Base-by-base conservation (phyloP, 2,113 vertebrate genomes). In the Actinemys pallida region DNA sequence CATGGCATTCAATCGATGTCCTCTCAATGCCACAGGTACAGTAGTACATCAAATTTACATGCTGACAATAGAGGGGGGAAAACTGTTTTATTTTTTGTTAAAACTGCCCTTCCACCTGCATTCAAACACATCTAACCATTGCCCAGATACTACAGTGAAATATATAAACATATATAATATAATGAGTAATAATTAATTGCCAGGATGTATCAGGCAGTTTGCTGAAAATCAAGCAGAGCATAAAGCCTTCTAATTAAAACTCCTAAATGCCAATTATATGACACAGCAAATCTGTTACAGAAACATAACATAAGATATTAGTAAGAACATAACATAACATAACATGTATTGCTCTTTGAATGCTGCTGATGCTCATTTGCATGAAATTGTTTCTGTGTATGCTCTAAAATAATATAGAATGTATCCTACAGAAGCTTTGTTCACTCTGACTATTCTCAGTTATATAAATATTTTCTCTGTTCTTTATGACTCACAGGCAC, bases 11-110 rank as follows among this genome's bases (percentile, higher is more conserved):
- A 99, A 99, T 95, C 98, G 99, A 95, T 99, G 99, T 94, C 99
- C 99, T 29, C 98, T 99, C 81, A 99, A 99, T 95, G 99, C 99
- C 96, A 99, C 99, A 98, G 99, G 99, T 99, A 98, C n/a, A 91
- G 96, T 90, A 84, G 31, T 76, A n/a, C 6, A 94, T 76, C 39
- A 20, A 62, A 83, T 84, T 59, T 24, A 72, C 20, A 59, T 13
- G 4, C 49, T 78, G 11, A 81, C 57, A 8, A 62, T 76, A 87
- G 79, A 88, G 4, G 1, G 3, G 1, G 31, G 84, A 4, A 59
- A 65, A 75, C 20, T 39, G 6, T n/a, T 29, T 57, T 24, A 0
- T 72, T 54, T 72, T 87, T 39, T 53, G 62, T 83, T 78, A 42
- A 31, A 35, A 39, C 35, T 88, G 59, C 2, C 50, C 65, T 81